phyloP scores from a whole-genome alignment of 2,113 vertebrate species.

The Entelurus aequoreus region DNA sequence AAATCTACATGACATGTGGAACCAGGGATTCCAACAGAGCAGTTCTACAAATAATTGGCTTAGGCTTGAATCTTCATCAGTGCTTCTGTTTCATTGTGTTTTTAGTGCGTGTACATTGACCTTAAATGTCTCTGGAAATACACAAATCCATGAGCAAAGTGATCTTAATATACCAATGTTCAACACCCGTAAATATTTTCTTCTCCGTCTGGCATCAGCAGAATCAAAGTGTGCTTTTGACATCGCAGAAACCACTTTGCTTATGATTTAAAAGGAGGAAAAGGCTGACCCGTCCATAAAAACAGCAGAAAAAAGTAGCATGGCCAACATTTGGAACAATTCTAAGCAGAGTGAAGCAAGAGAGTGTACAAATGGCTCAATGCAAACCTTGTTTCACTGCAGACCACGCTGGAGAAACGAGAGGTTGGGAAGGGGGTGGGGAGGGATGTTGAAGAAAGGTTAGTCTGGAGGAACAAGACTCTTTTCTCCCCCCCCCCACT shows the following conservation, averaged over 20 bases:
- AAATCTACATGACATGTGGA: slow-evolving; percentile 65
- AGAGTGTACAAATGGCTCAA: slow-evolving; percentile 63
- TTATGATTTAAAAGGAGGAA: slow-evolving; percentile 48
- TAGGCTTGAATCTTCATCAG: slow-evolving; percentile 37
- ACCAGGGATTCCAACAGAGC: slow-evolving; percentile 37
- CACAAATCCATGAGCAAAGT: slow-evolving; percentile 28
- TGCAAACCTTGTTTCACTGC: slow-evolving; percentile 68
- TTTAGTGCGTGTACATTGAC: slow-evolving; percentile 26
- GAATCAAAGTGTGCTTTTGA: slow-evolving; percentile 61
- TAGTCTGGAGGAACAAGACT: slow-evolving; percentile 72
- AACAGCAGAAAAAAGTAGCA: slow-evolving; percentile 37
- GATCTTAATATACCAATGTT: slow-evolving; percentile 56
- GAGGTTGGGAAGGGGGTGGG: slow-evolving; percentile 60
- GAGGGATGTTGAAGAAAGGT: slow-evolving; percentile 71
- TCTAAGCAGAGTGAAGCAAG: slow-evolving; percentile 58
- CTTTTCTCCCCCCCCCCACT: slow-evolving; percentile 62
- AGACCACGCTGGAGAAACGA: slow-evolving; percentile 63
- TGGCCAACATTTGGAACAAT: slow-evolving; percentile 63
- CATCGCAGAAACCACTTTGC: slow-evolving; percentile 41
- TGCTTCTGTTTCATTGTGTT: slow-evolving; percentile 26
- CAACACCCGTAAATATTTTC: slow-evolving; percentile 59
- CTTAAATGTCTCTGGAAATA: slow-evolving; percentile 28
- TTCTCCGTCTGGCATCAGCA: slow-evolving; percentile 40
- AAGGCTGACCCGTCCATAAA: slow-evolving; percentile 39
- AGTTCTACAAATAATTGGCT: slow-evolving; percentile 32